Percentiles rank a stretch among this genome's conserved stretches.
These are phyloP conservation scores for Henicopernis longicauda DNA, from an alignment of 2,113 vertebrate species.

Conservation along the genomic window DNA sequence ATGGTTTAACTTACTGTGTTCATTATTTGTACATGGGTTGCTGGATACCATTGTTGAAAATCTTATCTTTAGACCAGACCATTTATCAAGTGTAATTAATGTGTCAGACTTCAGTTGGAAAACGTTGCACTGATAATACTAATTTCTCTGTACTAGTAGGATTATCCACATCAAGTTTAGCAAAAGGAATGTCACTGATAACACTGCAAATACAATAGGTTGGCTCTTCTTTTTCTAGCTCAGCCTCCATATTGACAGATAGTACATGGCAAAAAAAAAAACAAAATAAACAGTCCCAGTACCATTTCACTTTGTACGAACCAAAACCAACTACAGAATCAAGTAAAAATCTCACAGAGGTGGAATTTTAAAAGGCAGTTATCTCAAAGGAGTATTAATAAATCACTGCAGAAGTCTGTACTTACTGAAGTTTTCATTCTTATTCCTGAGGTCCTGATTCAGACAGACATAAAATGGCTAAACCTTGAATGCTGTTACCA, in stretches of 20 bases:
- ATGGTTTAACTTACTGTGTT: not conserved
- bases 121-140: not conserved
- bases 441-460: not conserved
- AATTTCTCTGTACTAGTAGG: not conserved
- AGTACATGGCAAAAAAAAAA: not conserved
- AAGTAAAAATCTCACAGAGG: not conserved
- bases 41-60: not conserved
- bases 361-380: not conserved
- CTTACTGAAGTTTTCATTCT: not conserved
- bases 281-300: not conserved
- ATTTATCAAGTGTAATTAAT: conserved; percentile 61
- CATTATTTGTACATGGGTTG: not conserved
- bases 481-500: not conserved
- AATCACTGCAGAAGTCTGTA: not conserved
- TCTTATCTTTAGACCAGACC: conserved; percentile 23
- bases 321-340: not conserved
- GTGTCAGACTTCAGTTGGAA: not conserved
- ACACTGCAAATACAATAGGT: not conserved
- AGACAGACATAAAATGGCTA: not conserved
- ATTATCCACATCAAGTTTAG: not conserved
- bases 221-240: not conserved
- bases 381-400: not conserved
- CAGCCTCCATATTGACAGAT: not conserved
- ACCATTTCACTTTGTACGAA: not conserved
- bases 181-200: not conserved